Evolutionary conservation across 2,797 vertebrate genomes (phyloP).

Genomic region (Lagocephalus sceleratus): DNA sequence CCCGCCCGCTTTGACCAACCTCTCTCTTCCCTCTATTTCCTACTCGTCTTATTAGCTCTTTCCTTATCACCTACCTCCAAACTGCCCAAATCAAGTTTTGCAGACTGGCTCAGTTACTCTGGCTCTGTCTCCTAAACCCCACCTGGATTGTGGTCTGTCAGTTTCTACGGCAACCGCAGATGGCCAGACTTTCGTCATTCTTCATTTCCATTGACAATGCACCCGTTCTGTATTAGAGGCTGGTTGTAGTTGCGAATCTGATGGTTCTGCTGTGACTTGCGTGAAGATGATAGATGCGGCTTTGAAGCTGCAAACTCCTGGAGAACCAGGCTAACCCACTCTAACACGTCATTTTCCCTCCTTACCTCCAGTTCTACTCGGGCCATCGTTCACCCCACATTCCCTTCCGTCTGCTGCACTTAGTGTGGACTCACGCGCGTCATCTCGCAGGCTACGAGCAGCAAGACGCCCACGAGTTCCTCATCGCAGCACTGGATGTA

Average conservation of each 20-base stretch:
- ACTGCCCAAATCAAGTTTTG: constrained; percentile 30
- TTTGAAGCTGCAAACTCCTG: constrained; percentile 13
- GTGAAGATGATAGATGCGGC: too few relatives aligned
- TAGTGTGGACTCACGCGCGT: constrained; percentile 98
- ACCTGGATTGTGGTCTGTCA: constrained; percentile 39
- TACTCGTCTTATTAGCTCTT: constrained; percentile 12
- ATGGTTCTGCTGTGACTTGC: too few relatives aligned
- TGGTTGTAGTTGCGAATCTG: too few relatives aligned
- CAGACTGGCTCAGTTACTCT: constrained; percentile 11
- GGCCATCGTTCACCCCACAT: constrained; percentile 98
- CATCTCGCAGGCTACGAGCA: constrained; percentile 99
- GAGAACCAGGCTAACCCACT: constrained; percentile 33
- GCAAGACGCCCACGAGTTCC: constrained; percentile 98
- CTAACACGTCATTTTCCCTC: constrained; percentile 31
- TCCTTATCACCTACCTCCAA: constrained; percentile 42
- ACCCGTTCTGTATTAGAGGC: not conserved
- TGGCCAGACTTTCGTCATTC: constrained; percentile 2
- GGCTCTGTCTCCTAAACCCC: constrained; percentile 35
- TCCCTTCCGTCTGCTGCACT: constrained; percentile 97
- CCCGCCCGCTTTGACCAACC: constrained; percentile 37
- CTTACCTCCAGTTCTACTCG: constrained; percentile 89
- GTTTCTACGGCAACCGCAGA: constrained; percentile 41
- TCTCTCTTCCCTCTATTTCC: constrained; percentile 7
- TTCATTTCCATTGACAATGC: constrained; percentile 11
- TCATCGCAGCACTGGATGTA: constrained; percentile 96